Evolutionary conservation across 2,888 invertebrate species (phyloP).

Genomic region (Eupeodes luniger): DNA sequence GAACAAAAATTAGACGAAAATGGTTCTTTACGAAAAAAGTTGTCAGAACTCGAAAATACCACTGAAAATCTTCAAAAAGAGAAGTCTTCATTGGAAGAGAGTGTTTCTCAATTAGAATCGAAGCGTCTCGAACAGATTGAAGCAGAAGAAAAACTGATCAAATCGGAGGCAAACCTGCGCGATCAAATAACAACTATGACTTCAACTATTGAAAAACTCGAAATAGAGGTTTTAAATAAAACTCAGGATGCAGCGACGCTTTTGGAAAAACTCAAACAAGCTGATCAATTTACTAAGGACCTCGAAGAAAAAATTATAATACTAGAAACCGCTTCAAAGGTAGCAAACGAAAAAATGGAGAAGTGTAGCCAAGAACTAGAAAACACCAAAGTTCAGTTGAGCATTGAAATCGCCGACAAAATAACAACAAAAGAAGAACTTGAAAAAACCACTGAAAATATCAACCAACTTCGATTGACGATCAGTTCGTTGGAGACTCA

Average conservation of each 20-base stretch:
- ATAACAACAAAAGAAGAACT: not conserved
- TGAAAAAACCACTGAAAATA: not conserved
- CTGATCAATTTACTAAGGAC: constrained; percentile 10
- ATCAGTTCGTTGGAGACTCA: not conserved
- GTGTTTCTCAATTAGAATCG: constrained; percentile 18
- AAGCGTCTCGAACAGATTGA: constrained; percentile 23
- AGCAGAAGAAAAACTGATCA: constrained; percentile 6
- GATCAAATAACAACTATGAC: constrained; percentile 34
- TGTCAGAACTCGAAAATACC: constrained; percentile 39
- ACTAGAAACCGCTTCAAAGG: not conserved
- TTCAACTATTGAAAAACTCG: constrained; percentile 27
- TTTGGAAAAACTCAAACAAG: constrained; percentile 26
- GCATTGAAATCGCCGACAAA: not conserved
- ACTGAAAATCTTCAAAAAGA: constrained; percentile 11
- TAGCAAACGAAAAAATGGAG: not conserved
- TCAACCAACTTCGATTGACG: not conserved
- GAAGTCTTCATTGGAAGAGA: constrained; percentile 16
- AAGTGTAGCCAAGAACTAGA: not conserved
- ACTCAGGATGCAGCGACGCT: constrained; percentile 28
- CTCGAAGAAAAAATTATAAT: constrained; percentile 19
- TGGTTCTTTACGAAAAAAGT: constrained; percentile 56
- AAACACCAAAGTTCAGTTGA: not conserved
- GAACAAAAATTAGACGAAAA: constrained; percentile 76
- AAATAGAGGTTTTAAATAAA: constrained; percentile 36
- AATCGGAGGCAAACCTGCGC: constrained; percentile 37